Evolutionary conservation across 1,140 invertebrate species (phyloP).

Genomic region (Scaptomyza graminum): DNA sequence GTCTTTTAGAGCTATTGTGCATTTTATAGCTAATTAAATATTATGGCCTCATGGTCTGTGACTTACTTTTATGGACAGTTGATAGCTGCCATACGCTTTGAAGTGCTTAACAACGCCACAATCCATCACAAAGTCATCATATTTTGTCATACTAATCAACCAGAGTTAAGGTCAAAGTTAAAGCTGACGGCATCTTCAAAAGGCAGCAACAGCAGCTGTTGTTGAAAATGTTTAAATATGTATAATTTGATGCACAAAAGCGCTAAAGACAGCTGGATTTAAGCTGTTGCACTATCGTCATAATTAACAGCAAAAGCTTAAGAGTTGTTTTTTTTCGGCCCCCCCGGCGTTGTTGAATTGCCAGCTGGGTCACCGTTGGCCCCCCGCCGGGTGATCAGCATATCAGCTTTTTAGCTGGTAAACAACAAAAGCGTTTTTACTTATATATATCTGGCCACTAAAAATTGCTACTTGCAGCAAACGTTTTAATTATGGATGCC

Average conservation of each 20-base stretch:
- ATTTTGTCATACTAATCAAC: constrained; percentile 37
- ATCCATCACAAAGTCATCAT: constrained; percentile 14
- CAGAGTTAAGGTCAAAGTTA: constrained; percentile 42
- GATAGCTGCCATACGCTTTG: not conserved
- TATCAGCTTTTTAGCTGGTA: constrained; percentile 8
- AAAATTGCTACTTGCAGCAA: constrained; percentile 63
- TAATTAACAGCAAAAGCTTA: constrained; percentile 64
- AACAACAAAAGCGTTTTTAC: constrained; percentile 14
- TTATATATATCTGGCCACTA: constrained; percentile 56
- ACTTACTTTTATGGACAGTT: not conserved
- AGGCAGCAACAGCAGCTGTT: constrained; percentile 3
- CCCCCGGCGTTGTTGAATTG: constrained; percentile 34
- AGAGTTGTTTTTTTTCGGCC: constrained; percentile 27
- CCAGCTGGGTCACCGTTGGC: constrained; percentile 21
- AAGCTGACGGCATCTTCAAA: constrained; percentile 34
- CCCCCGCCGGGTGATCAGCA: constrained; percentile 55
- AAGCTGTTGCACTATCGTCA: constrained; percentile 55
- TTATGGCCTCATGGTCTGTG: not conserved
- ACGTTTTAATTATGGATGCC: constrained; percentile 73
- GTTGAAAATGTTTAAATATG: not conserved
- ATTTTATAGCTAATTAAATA: constrained; percentile 2
- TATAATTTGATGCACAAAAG: constrained; percentile 1
- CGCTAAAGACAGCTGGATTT: constrained; percentile 30
- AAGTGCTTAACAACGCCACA: not conserved
- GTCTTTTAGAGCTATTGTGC: not conserved